A percentile compares a stretch with the other conserved stretches of the same genome.
Evolutionary conservation across 2,797 vertebrate genomes (phyloP).

Genomic region (Morus bassanus): DNA sequence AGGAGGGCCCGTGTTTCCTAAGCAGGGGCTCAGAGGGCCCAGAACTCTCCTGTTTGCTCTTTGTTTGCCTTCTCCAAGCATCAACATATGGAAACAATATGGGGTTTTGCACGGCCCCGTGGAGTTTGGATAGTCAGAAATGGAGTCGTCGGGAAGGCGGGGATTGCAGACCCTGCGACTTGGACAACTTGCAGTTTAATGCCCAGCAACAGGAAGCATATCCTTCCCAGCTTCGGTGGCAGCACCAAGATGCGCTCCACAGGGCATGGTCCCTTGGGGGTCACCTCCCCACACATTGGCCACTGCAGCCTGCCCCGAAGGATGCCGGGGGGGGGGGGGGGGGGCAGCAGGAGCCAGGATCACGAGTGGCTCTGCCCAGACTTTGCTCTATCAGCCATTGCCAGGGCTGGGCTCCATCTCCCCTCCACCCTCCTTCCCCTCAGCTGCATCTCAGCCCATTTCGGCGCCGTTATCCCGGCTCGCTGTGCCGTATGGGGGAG

Average conservation of each 20-base stretch:
- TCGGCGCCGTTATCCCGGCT: constrained; percentile 27
- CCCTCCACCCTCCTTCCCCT: neutral
- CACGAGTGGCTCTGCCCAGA: neutral
- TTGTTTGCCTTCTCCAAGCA: constrained; percentile 12
- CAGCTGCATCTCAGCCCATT: neutral
- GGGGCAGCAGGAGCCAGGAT: neutral
- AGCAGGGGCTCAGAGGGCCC: neutral
- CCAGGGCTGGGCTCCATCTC: constrained; percentile 6
- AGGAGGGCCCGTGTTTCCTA: neutral
- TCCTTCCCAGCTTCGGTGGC: neutral
- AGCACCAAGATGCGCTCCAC: neutral
- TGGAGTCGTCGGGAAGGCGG: neutral
- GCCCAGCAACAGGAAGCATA: neutral
- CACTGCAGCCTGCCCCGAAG: neutral
- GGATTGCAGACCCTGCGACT: neutral
- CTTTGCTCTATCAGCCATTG: constrained; percentile 25
- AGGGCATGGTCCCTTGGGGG: neutral
- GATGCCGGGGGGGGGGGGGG: neutral
- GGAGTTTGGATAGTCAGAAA: neutral
- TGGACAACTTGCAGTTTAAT: neutral
- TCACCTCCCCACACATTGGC: neutral
- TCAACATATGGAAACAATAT: neutral
- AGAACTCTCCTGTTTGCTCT: neutral
- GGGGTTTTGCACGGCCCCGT: neutral
- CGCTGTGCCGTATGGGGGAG: neutral